These are phyloP conservation scores for Macrobrachium rosenbergii DNA, from an alignment of 1,140 invertebrate genomes.

Conservation along the genomic window DNA sequence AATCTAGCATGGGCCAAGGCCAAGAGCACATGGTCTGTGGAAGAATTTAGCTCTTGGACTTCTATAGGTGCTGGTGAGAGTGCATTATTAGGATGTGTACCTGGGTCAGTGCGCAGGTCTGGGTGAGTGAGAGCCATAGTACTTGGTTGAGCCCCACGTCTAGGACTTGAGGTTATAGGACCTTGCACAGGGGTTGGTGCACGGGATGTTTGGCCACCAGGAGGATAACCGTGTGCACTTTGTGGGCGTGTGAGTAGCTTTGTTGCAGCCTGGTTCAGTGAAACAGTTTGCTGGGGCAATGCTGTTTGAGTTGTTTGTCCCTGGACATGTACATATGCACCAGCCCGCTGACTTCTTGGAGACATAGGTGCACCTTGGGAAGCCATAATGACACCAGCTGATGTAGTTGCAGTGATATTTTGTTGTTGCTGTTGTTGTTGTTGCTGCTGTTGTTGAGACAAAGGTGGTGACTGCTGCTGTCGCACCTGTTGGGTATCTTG, in stretches of 20 bases:
- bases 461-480: no score
- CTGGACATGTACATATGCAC: slow-evolving; percentile 65
- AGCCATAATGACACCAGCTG: slow-evolving; percentile 58
- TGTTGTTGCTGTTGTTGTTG: slow-evolving; percentile 49
- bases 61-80: slow-evolving; percentile 35
- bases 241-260: slow-evolving; percentile 37
- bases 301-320: slow-evolving; percentile 39
- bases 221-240: slow-evolving; percentile 46
- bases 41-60: slow-evolving; percentile 47
- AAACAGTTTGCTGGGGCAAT: slow-evolving; percentile 38
- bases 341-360: slow-evolving; percentile 63
- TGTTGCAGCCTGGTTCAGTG: slow-evolving; percentile 39
- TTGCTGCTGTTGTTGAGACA: slow-evolving; percentile 34
- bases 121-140: slow-evolving; percentile 59
- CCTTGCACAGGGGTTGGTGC: slow-evolving; percentile 65
- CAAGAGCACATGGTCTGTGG: slow-evolving; percentile 54
- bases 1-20: slow-evolving; percentile 60
- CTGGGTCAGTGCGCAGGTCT: slow-evolving; percentile 62
- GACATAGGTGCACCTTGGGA: slow-evolving; percentile 64
- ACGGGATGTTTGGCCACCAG: slow-evolving; percentile 57
- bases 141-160: slow-evolving; percentile 57
- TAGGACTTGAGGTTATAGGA: slow-evolving; percentile 60
- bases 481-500: slow-evolving; percentile 32
- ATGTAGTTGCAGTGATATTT: slow-evolving; percentile 8
- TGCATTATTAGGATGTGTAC: slow-evolving; percentile 57